Evolutionary conservation across 2,797 vertebrate genomes (phyloP).

Genomic region (Cyprinodon diabolis): DNA sequence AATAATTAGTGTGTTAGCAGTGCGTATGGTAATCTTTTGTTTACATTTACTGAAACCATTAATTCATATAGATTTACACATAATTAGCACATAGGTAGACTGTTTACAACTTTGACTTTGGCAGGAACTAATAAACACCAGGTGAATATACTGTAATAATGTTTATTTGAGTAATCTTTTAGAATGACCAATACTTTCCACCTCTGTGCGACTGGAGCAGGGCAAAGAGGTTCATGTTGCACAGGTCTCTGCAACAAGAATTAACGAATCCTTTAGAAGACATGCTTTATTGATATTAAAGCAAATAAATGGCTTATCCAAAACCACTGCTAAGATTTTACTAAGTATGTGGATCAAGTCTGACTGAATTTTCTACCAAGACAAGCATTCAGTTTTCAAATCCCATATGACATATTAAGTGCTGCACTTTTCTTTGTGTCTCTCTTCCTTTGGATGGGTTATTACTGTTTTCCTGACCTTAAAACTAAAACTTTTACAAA

Average conservation of each 20-base stretch:
- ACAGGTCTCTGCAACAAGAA: neutral
- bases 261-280: neutral
- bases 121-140: neutral
- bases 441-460: too few species aligned
- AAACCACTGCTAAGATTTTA: too few species aligned
- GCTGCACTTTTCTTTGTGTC: too few species aligned
- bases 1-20: neutral
- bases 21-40: neutral
- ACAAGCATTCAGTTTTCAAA: too few species aligned
- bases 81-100: neutral
- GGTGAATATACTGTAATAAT: neutral
- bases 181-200: neutral
- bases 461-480: too few species aligned
- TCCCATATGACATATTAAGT: too few species aligned
- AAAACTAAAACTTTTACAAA: too few species aligned
- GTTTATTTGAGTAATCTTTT: neutral
- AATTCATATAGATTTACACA: neutral
- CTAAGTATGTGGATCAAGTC: too few species aligned
- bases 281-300: too few species aligned
- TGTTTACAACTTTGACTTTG: neutral
- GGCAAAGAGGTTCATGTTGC: neutral
- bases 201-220: neutral
- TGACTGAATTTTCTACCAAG: too few species aligned
- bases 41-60: neutral
- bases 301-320: too few species aligned